These are phyloP conservation scores for Zaprionus bogoriensis DNA, from an alignment of 2,888 invertebrate genomes.

Conservation along the genomic window DNA sequence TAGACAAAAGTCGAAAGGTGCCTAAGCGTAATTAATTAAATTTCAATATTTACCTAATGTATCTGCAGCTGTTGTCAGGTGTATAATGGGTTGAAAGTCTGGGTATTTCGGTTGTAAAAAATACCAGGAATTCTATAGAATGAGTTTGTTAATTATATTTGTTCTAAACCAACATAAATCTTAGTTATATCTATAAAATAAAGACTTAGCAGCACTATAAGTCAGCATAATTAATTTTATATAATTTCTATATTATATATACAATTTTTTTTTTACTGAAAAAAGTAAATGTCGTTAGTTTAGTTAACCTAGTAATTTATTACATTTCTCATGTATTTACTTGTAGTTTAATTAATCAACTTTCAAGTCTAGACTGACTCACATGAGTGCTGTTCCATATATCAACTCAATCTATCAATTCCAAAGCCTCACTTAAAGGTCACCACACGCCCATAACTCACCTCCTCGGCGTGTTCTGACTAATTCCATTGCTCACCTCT, in stretches of 20 bases:
- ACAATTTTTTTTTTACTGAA: no score
- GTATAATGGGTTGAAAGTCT: background rate
- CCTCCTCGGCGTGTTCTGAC: background rate
- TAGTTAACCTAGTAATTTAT: no score
- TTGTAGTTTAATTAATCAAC: background rate
- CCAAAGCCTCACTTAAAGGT: background rate
- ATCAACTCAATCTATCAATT: background rate
- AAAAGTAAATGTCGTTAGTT: no score
- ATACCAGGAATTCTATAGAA: no score
- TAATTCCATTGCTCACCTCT: background rate
- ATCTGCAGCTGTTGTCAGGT: background rate
- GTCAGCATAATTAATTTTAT: no score
- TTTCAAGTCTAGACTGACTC: no score
- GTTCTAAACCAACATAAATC: no score
- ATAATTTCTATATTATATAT: background rate
- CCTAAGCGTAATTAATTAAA: background rate
- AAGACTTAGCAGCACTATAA: no score
- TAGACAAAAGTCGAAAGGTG: background rate
- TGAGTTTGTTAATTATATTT: no score
- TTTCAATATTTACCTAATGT: conserved; percentile 1
- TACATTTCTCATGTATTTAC: background rate
- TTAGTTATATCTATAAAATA: no score
- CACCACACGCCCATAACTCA: background rate
- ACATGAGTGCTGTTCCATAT: no score
- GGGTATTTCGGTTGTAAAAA: no score